phyloP scores from a whole-genome alignment of 2,888 invertebrate species.

The Cataglyphis livida region DNA sequence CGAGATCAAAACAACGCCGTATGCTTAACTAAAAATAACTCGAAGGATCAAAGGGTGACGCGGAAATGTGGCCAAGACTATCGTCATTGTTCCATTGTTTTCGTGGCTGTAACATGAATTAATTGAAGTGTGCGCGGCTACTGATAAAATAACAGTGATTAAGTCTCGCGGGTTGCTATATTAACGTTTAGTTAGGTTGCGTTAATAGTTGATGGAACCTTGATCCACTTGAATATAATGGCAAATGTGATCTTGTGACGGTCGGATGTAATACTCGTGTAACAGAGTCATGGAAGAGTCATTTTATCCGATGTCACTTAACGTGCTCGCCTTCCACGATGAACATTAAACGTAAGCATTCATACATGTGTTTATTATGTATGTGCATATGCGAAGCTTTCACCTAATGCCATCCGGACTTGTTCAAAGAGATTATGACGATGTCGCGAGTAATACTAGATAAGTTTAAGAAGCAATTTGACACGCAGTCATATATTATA shows the following conservation, averaged over 20 bases:
- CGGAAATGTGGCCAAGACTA: neutral
- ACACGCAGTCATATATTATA: too few species aligned
- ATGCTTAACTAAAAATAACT: neutral
- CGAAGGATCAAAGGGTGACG: slow-evolving; percentile 3
- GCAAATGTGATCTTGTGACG: neutral
- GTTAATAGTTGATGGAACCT: slow-evolving; percentile 34
- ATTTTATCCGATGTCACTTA: neutral
- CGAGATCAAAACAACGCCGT: neutral
- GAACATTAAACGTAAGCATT: neutral
- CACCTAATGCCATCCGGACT: neutral
- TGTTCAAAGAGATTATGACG: neutral
- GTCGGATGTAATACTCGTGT: neutral
- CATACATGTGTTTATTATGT: neutral
- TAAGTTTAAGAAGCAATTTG: too few species aligned
- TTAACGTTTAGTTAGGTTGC: slow-evolving; percentile 40
- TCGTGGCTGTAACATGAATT: slow-evolving; percentile 25
- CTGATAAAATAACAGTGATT: slow-evolving; percentile 23
- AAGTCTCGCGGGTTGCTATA: neutral
- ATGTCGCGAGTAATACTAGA: too few species aligned
- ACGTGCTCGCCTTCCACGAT: neutral
- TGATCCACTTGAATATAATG: slow-evolving; percentile 49
- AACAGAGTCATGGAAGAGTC: neutral
- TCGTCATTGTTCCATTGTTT: slow-evolving; percentile 23
- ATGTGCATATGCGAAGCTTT: neutral
- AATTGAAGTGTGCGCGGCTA: slow-evolving; percentile 22